Conservation (phyloP, 2,113 vertebrate species). For the Otocyon megalotis region DNA sequence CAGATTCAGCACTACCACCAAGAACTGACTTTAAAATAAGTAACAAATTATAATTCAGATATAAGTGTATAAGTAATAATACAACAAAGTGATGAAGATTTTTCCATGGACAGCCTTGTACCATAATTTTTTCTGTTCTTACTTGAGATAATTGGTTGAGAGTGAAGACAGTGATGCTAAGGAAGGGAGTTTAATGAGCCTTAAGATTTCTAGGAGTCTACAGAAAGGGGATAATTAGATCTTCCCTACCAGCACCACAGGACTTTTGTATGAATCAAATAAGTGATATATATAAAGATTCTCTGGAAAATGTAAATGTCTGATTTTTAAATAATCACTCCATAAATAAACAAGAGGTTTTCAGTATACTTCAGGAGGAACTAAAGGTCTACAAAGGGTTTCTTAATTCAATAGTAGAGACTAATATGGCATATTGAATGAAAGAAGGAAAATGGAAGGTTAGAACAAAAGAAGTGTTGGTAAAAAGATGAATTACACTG, state of each 20-base stretch:
- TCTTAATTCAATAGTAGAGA: not conserved
- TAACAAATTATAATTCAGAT: conserved; percentile 24
- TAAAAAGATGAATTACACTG: not conserved
- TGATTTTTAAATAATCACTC: not conserved
- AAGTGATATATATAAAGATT: not conserved
- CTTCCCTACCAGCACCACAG: not conserved
- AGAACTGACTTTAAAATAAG: conserved; percentile 53
- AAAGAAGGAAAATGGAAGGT: not conserved
- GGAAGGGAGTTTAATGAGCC: not conserved
- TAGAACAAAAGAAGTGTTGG: not conserved
- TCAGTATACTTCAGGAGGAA: not conserved
- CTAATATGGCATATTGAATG: not conserved
- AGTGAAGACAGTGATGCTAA: not conserved
- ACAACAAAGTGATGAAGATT: not conserved
- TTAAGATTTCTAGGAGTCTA: not conserved
- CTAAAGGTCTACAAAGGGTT: not conserved
- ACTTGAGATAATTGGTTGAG: conserved; percentile 19
- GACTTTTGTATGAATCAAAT: not conserved
- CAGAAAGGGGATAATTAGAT: not conserved
- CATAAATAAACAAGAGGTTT: not conserved
- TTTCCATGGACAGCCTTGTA: not conserved
- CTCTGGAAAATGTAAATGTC: not conserved
- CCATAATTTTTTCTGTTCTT: not conserved
- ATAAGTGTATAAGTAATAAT: not conserved
- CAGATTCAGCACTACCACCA: not conserved